Evolutionary conservation across 1,140 invertebrate genomes (phyloP).

Genomic region (Sarcophaga bullata): DNA sequence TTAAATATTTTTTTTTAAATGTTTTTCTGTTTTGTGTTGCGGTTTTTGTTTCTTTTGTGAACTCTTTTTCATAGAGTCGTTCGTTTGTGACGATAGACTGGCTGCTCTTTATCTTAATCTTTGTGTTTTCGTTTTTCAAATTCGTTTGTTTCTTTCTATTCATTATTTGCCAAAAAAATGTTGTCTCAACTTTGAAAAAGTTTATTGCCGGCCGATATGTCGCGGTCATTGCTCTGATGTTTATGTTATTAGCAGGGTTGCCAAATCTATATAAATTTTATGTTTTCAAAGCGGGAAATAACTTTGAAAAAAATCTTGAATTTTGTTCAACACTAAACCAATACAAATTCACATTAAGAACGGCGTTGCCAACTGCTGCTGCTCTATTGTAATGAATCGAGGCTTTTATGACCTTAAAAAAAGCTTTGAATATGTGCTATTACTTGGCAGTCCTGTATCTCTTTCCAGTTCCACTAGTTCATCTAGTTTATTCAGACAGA

Average conservation of each 20-base stretch:
- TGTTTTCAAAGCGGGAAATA: no score
- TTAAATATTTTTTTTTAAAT: not conserved
- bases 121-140: not conserved
- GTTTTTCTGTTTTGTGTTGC: not conserved
- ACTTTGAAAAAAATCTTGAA: no score
- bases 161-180: not conserved
- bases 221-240: conserved; percentile 2
- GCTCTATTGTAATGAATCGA: no score
- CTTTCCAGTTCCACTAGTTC: no score
- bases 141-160: not conserved
- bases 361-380: no score
- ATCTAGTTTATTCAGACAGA: no score
- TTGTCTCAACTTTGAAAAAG: conserved; percentile 6
- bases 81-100: not conserved
- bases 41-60: not conserved
- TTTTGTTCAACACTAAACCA: no score
- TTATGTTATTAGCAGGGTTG: not conserved
- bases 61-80: not conserved
- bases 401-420: no score
- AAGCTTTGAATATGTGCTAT: no score
- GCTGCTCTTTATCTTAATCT: not conserved
- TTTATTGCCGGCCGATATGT: conserved; percentile 19
- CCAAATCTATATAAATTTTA: not conserved
- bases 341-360: no score
- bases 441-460: no score